phyloP scores from a whole-genome alignment of 1,140 invertebrate genomes.

The Mercenaria mercenaria region DNA sequence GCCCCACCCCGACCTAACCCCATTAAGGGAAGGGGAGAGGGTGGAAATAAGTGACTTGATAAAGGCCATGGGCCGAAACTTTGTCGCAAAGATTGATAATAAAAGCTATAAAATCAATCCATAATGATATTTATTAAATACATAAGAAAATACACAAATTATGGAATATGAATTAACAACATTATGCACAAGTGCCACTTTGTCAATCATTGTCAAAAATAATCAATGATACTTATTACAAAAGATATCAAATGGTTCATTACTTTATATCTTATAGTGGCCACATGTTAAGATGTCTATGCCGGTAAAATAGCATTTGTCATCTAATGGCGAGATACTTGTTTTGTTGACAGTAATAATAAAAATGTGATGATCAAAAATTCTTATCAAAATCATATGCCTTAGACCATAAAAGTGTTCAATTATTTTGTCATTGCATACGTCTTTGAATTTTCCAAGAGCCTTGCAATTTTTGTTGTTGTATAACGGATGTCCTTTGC shows the following conservation, averaged over 20 bases:
- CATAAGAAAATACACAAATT: not conserved
- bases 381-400: conserved; percentile 70
- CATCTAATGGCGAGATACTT: conserved; percentile 10
- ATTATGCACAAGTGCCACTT: too few relatives aligned
- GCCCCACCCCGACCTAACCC: too few relatives aligned
- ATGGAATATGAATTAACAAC: too few relatives aligned
- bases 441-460: conserved; percentile 66
- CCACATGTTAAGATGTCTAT: conserved; percentile 61
- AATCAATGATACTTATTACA: not conserved
- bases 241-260: not conserved
- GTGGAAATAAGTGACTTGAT: too few relatives aligned
- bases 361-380: conserved; percentile 61
- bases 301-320: conserved; percentile 40
- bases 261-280: conserved; percentile 19
- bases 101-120: too few relatives aligned
- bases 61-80: too few relatives aligned
- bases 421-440: conserved; percentile 27
- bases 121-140: too few relatives aligned
- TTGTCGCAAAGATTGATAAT: too few relatives aligned
- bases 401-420: conserved; percentile 72
- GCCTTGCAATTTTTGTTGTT: conserved; percentile 35
- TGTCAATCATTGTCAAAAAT: too few relatives aligned
- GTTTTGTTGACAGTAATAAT: conserved; percentile 48
- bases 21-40: too few relatives aligned
- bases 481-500: conserved; percentile 26